phyloP scores from a whole-genome alignment of 2,797 vertebrate species.

The Vultur gryphus region DNA sequence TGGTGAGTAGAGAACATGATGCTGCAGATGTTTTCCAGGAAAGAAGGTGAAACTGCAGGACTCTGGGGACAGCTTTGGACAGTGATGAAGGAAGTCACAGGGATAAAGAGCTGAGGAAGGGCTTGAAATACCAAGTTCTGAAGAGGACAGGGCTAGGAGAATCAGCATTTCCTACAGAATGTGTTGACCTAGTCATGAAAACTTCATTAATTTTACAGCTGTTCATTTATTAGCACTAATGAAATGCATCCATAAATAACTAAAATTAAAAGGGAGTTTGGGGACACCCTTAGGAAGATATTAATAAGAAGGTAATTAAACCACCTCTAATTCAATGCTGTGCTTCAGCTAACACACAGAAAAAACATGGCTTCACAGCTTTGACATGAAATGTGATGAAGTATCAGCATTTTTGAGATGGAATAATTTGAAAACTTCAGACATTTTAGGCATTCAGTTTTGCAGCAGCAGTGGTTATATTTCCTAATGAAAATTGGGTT shows the following conservation, averaged over 20 bases:
- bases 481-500: not conserved
- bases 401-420: not conserved
- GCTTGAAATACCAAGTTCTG: not conserved
- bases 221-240: not conserved
- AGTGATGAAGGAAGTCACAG: not conserved
- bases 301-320: not conserved
- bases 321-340: not conserved
- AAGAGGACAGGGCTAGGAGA: not conserved
- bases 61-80: not conserved
- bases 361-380: not conserved
- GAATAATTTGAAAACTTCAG: not conserved
- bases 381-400: not conserved
- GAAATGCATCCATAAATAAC: not conserved
- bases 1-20: fast-evolving
- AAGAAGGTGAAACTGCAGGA: not conserved
- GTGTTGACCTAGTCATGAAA: not conserved
- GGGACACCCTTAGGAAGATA: not conserved
- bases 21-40: not conserved
- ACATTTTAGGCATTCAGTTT: not conserved
- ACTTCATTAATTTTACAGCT: not conserved
- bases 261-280: not conserved
- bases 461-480: not conserved
- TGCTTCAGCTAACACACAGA: not conserved
- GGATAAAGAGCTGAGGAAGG: not conserved
- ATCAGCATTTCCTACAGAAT: not conserved